Base-by-base conservation (phyloP, 2,888 invertebrate species). In the Caenorhabditis virilis region DNA sequence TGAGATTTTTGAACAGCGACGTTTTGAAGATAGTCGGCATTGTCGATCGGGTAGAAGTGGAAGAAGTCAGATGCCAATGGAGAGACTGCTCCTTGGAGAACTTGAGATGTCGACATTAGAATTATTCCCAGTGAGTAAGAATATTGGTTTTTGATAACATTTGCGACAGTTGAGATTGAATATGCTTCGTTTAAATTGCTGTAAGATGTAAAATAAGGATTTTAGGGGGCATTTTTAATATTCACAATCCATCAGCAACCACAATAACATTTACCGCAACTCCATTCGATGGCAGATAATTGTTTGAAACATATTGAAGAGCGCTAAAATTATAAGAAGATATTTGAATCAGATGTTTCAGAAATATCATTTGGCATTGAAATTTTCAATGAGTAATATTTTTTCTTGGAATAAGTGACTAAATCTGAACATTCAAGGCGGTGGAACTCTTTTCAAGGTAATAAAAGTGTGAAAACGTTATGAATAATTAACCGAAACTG, bases 181-280 rank as follows among this genome's bases (percentile, higher is more conserved):
- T 39, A 25, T 23, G 38, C 33, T 42, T 52, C 52, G 39, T 56
- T 45, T 18, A 52, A 48, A 25, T 52, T 49, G 23, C 61, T 62
- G 48, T 16, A 60, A 49, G 45, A 25, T 2, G 4, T n/a, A n/a
- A n/a, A n/a, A n/a, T n/a, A n/a, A n/a, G n/a, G n/a, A n/a, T n/a
- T n/a, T n/a, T n/a, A n/a, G n/a, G n/a, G n/a, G 5, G 20, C 15
- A 39, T 16, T 39, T 46, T 46, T 11, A 16, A 45, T 9, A 46
- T 53, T 55, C 13, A 64, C 64, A 58, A 58, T 50, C 64, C 64
- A 48, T 64, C 64, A 30, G 30, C 51, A 42, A 64, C 36, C 20
- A 64, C 39, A 48, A 64, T 50, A 20, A 64, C 42, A 18, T 64
- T 64, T 16, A 47, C 51, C 23, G 64, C 64, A 27, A 43, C 46